Conservation (phyloP, 2,113 vertebrate genomes). For the Hepsetus odoe region DNA sequence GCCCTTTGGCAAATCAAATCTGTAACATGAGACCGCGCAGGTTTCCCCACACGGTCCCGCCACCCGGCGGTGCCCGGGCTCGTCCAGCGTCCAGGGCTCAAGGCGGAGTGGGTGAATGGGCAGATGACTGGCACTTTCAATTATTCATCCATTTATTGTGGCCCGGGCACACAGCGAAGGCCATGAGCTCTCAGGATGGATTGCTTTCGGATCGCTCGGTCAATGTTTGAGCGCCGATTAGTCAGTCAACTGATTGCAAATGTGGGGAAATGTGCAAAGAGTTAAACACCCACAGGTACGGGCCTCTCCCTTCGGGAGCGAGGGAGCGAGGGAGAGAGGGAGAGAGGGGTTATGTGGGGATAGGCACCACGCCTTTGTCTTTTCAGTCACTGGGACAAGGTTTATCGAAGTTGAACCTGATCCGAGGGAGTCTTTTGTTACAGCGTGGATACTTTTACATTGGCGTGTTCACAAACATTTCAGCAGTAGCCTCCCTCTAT, state of each 20-base stretch:
- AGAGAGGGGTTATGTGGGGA: conserved; percentile 65
- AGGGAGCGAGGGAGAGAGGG: neutral
- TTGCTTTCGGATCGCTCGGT: conserved; percentile 32
- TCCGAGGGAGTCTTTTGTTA: conserved; percentile 68
- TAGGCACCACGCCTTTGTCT: conserved; percentile 64
- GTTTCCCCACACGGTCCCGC: too few species aligned
- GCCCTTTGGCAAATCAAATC: too few species aligned
- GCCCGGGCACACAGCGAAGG: neutral
- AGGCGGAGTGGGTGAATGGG: conserved; percentile 38
- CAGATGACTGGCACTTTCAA: conserved; percentile 43
- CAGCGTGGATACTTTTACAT: conserved; percentile 58
- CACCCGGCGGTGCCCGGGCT: too few species aligned
- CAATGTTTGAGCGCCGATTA: conserved; percentile 41
- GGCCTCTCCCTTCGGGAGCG: conserved; percentile 30
- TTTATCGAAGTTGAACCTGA: conserved; percentile 72
- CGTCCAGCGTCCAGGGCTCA: conserved; percentile 36
- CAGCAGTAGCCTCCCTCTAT: conserved; percentile 62
- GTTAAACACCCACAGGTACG: conserved; percentile 28
- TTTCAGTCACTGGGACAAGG: conserved; percentile 59
- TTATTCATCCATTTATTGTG: conserved; percentile 52
- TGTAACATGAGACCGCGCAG: too few species aligned
- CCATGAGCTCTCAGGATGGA: conserved; percentile 21
- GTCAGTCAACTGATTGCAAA: neutral
- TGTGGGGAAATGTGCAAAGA: conserved; percentile 11
- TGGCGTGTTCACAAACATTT: conserved; percentile 68